Conservation (phyloP, 2,797 vertebrate genomes). For the Pempheris klunzingeri region DNA sequence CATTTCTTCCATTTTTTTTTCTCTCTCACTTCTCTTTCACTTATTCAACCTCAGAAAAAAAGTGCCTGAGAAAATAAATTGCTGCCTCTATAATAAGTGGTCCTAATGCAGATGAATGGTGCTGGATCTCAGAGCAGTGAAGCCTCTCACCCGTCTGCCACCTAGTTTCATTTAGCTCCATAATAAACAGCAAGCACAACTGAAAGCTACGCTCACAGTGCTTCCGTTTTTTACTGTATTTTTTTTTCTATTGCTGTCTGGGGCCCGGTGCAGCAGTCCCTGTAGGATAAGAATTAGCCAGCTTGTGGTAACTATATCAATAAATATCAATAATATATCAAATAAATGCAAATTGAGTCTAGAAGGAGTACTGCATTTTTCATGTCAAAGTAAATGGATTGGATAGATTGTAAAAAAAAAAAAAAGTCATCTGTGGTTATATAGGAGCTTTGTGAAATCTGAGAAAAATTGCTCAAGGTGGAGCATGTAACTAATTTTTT, state of each 20-base stretch:
- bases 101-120: slow-evolving; percentile 82
- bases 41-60: slow-evolving; percentile 56
- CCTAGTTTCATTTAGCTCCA: slow-evolving; percentile 56
- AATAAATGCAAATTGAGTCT: neutral
- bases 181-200: slow-evolving; percentile 64
- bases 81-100: slow-evolving; percentile 79
- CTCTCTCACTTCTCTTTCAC: slow-evolving; percentile 49
- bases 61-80: slow-evolving; percentile 72
- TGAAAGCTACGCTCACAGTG: slow-evolving; percentile 40
- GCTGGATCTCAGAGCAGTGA: slow-evolving; percentile 64
- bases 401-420: too few species aligned
- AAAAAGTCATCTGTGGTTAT: neutral
- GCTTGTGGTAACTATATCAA: neutral
- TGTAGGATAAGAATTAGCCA: neutral
- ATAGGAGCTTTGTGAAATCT: neutral
- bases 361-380: too few species aligned
- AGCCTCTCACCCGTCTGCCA: slow-evolving; percentile 64
- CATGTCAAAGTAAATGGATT: neutral
- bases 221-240: neutral
- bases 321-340: too few species aligned
- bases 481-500: neutral
- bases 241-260: neutral
- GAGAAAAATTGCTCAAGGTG: neutral
- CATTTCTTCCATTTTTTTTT: slow-evolving; percentile 31
- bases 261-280: neutral